Base-by-base conservation (phyloP, 2,888 invertebrate species). In the Eurytoma adleriae region DNA sequence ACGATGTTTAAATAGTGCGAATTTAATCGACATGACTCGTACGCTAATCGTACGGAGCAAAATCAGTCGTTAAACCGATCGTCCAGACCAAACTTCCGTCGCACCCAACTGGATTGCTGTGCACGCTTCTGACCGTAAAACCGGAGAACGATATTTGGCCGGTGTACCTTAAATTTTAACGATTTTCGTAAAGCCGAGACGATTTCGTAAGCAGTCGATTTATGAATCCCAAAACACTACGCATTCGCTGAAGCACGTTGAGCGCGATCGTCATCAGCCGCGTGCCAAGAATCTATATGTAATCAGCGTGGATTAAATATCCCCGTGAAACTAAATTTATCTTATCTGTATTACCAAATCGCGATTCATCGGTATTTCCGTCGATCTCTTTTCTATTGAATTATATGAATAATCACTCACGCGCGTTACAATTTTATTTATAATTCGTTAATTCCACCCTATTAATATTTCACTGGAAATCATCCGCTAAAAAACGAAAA, bases 161-260 rank as follows among this genome's bases (percentile, higher is more conserved):
- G 24, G 50, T 18, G 18, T 18, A n/a, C n/a, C 73, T 48, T 62
- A 54, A 54, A 77, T 50, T 69, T 74, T 57, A 74, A 69, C 56
- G 77, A 56, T 54, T 69, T 68, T 68, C 61, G 64, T 56, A 62
- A 64, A 16, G 27, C n/a, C 50, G 40, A n/a, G n/a, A 57, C 54
- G 59, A 54, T 66, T 75, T 75, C 64, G 73, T 79, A 79, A 79
- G 74, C 73, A 79, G 16, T 10, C 68, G 79, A 74, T 79, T 79
- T 64, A 57, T 69, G 73, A 69, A 78, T 61, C 16, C 57, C n/a
- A 48, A 40, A 30, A 24, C 62, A 48, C 64, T 77, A 56, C 18
- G 54, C 18, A 62, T 24, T 18, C 12, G 20, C 61, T 7, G 57
- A 16, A 2, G 5, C 40, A 27, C 50, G 24, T 0, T 56, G 10